These are phyloP conservation scores for Harpalus rufipes DNA, from an alignment of 2,888 invertebrate genomes.

Conservation along the genomic window DNA sequence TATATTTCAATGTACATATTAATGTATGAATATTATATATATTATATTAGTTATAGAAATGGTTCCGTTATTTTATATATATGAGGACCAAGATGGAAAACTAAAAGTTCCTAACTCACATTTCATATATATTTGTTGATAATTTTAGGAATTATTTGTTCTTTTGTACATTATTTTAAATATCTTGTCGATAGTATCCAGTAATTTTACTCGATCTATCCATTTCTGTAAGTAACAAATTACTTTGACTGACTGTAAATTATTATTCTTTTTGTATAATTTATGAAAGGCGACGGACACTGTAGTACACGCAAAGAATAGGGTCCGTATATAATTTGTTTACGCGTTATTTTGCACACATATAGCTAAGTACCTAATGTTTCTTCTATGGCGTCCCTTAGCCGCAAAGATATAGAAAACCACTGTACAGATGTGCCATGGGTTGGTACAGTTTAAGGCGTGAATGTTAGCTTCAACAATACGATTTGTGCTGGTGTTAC, in stretches of 20 bases:
- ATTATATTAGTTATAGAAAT: slow-evolving; percentile 68
- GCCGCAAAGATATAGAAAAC: slow-evolving; percentile 36
- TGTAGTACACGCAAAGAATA: slow-evolving; percentile 66
- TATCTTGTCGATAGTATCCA: slow-evolving; percentile 35
- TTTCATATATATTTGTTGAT: slow-evolving; percentile 67
- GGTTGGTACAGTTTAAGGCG: slow-evolving; percentile 59
- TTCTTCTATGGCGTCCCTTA: slow-evolving; percentile 21
- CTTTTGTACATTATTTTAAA: slow-evolving; percentile 63
- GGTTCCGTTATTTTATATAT: slow-evolving; percentile 73
- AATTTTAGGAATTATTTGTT: slow-evolving; percentile 65
- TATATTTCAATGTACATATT: slow-evolving; percentile 66
- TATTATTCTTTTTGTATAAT: slow-evolving; percentile 67
- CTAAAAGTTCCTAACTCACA: slow-evolving; percentile 75
- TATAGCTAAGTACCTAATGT: slow-evolving; percentile 62
- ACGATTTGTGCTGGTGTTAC: slow-evolving; percentile 32
- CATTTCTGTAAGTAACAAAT: slow-evolving; percentile 64
- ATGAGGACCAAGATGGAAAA: slow-evolving; percentile 76
- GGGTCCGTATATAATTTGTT: slow-evolving; percentile 64
- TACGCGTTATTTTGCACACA: slow-evolving; percentile 65
- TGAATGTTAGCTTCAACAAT: slow-evolving; percentile 47
- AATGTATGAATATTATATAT: slow-evolving; percentile 66
- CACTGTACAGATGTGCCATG: slow-evolving; percentile 60
- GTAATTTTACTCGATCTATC: slow-evolving; percentile 42
- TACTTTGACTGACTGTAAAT: slow-evolving; percentile 67
- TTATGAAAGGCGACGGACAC: slow-evolving; percentile 66